phyloP scores from a whole-genome alignment of 2,797 vertebrate species.

The Cuculus canorus region DNA sequence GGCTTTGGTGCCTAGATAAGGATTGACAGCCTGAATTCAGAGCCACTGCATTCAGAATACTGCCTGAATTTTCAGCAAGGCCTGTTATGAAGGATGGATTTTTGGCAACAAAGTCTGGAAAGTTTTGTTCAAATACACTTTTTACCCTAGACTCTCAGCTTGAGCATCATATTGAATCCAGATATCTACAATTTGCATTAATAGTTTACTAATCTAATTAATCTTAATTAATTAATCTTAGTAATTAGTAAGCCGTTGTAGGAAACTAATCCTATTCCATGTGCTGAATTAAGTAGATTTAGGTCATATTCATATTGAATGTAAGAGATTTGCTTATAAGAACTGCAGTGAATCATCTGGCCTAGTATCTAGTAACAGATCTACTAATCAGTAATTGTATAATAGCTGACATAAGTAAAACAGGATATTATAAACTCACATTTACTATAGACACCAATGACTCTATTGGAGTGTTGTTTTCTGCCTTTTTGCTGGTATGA shows the following conservation, averaged over 20 bases:
- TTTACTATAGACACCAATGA: not conserved
- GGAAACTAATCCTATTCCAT: not conserved
- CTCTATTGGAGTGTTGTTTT: not conserved
- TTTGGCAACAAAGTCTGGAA: not conserved
- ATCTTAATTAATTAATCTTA: slow-evolving; percentile 16
- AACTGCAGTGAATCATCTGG: not conserved
- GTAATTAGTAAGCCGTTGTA: not conserved
- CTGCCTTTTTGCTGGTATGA: not conserved
- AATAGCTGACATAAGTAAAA: not conserved
- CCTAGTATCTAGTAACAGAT: not conserved
- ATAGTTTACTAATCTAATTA: not conserved
- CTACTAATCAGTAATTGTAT: not conserved
- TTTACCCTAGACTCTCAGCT: not conserved
- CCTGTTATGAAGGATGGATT: not conserved
- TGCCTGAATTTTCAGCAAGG: not conserved
- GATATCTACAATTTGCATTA: not conserved
- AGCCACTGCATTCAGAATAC: not conserved
- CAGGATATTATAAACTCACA: not conserved
- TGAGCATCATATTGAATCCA: not conserved
- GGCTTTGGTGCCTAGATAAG: not conserved
- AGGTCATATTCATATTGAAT: not conserved
- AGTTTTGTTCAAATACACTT: not conserved
- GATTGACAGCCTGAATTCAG: not conserved
- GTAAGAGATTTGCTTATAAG: not conserved
- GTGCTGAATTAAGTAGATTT: not conserved